Base-by-base conservation (phyloP, 2,888 invertebrate genomes). In the Bombylius discolor region DNA sequence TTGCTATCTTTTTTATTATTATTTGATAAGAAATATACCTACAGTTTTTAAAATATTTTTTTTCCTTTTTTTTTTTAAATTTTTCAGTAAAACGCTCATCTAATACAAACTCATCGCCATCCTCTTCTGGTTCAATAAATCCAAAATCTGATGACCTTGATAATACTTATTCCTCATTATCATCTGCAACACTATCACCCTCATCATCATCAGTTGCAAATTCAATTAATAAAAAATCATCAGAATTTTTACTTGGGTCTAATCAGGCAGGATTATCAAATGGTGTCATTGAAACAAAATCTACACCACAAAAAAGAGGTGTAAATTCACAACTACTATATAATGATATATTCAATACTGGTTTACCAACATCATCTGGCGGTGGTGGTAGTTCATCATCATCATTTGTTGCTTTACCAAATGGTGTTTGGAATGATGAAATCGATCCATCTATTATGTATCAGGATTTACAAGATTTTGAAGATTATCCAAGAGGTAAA, bases 381-480 rank as follows among this genome's bases (percentile, higher is more conserved):
- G 39, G 23, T 50, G 49, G 47, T 45, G 64, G 39, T 9, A 8
- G 48, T 9, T 47, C 8, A 64, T 53, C 64, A 62, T 53, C 58
- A 64, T 53, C 64, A 62, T 53, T 57, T 59, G 49, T 56, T 11
- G 11, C 39, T 1, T 32, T 58, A 48, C 69, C 70, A 47, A 65
- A 61, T 42, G 70, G 70, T 23, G 62, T 70, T 33, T 73, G 73
- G 73, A 62, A 64, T 7, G 72, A 73, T 56, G 73, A 73, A 42
- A 65, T 70, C 54, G 72, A 73, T 59, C 65, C 70, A 13, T 62
- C 67, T 33, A 60, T 68, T 42, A 58, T 67, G 59, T 68, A 68
- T 55, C 61, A 63, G 2, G 73, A 73, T 52, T 56, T 69, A 46
- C 71, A 70, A 62, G 71, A 71, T 4, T 58, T 71, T 53, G 73